Conservation (phyloP, 2,113 vertebrate species). For the Cathartes aura region DNA sequence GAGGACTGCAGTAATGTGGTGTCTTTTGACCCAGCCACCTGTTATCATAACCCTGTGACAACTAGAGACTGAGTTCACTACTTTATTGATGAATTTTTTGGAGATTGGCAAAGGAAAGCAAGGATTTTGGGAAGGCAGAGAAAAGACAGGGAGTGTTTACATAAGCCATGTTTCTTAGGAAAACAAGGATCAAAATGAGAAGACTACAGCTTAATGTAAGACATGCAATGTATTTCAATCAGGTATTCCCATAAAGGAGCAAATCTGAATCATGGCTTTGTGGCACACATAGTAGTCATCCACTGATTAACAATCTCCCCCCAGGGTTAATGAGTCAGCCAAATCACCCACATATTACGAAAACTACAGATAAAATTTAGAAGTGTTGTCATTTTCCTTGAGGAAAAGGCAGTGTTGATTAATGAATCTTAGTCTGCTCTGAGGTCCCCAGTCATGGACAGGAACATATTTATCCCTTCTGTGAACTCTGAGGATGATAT, state of each 20-base stretch:
- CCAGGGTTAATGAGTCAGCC: conserved; percentile 27
- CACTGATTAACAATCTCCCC: not conserved
- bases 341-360: not conserved
- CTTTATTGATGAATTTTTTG: not conserved
- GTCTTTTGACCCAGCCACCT: not conserved
- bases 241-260: not conserved
- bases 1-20: not conserved
- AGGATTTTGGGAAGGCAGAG: not conserved
- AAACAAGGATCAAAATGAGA: not conserved
- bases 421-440: not conserved
- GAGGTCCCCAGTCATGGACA: not conserved
- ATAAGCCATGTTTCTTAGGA: not conserved
- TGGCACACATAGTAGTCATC: not conserved
- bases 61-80: not conserved
- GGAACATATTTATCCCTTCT: not conserved
- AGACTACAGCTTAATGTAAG: not conserved
- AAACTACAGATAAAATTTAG: not conserved
- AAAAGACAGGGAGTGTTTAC: not conserved
- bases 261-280: conserved; percentile 18
- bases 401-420: not conserved
- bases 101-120: not conserved
- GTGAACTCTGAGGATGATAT: not conserved
- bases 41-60: not conserved
- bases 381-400: not conserved
- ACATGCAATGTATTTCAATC: not conserved